phyloP scores from a whole-genome alignment of 37 sponge, comb jelly and placozoan species.

The Ephydatia muelleri region DNA sequence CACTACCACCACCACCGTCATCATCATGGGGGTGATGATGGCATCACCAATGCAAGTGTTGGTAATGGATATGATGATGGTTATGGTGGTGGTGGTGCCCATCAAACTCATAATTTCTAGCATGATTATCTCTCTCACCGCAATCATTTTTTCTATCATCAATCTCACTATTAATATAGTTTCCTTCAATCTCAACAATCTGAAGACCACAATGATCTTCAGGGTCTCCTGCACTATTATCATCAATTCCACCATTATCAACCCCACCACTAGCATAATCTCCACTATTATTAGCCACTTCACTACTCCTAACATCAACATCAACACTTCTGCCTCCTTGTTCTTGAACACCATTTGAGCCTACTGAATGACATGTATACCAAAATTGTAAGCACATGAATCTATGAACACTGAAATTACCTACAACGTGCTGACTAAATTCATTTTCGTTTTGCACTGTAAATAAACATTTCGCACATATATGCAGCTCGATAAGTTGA shows the following conservation, averaged over 20 bases:
- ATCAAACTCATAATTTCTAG: slow-evolving; percentile 1
- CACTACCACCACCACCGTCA: neutral
- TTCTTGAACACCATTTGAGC: slow-evolving; percentile 1
- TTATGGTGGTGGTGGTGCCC: neutral
- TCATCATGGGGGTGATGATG: too few relatives aligned
- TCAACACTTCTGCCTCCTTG: slow-evolving; percentile 1
- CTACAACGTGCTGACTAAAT: neutral
- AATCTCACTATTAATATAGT: slow-evolving; percentile 1
- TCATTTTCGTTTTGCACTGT: neutral
- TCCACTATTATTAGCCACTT: neutral
- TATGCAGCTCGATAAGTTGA: neutral
- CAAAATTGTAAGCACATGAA: neutral
- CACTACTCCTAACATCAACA: neutral
- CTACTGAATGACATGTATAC: neutral
- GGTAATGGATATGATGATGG: too few relatives aligned
- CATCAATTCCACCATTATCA: slow-evolving; percentile 1
- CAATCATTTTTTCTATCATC: neutral
- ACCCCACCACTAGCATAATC: neutral
- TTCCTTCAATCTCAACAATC: neutral
- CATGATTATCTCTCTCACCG: neutral
- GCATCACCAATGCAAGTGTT: neutral
- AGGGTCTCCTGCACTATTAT: neutral
- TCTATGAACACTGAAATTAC: slow-evolving; percentile 1
- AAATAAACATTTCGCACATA: neutral
- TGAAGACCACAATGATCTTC: neutral